phyloP scores from a whole-genome alignment of 92 coral and sea anemone species.

The Desmophyllum pertusum region DNA sequence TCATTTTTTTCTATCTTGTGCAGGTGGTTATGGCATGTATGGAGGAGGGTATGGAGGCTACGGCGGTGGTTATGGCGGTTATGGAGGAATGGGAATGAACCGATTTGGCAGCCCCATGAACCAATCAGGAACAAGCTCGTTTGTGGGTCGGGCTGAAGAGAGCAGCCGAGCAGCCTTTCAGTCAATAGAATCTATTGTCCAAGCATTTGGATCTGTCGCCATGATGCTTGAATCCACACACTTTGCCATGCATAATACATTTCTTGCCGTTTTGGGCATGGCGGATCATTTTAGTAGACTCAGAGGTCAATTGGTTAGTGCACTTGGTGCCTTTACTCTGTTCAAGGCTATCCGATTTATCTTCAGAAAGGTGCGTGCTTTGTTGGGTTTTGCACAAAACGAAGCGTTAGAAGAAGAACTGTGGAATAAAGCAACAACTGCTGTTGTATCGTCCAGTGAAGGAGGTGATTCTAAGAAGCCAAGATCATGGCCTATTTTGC shows the following conservation, averaged over 20 bases:
- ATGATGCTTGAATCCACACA: constrained; percentile 99
- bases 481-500: constrained; percentile 94
- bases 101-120: constrained; percentile 59
- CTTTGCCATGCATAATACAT: constrained; percentile 92
- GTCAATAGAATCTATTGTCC: constrained; percentile 94
- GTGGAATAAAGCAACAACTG: constrained; percentile 79
- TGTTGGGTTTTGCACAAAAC: constrained; percentile 64
- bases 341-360: constrained; percentile 73
- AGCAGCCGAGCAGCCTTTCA: constrained; percentile 94
- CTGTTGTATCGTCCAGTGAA: constrained; percentile 48
- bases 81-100: constrained; percentile 68
- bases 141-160: constrained; percentile 92
- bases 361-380: constrained; percentile 66
- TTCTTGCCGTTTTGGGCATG: constrained; percentile 92
- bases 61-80: constrained; percentile 74
- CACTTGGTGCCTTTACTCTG: constrained; percentile 81
- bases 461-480: constrained; percentile 60
- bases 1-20: not conserved
- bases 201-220: constrained; percentile 97
- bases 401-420: constrained; percentile 80
- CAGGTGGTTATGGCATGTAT: constrained; percentile 73
- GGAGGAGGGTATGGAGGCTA: constrained; percentile 76
- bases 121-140: constrained; percentile 70
- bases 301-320: constrained; percentile 75
- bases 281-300: constrained; percentile 98